Evolutionary conservation across 2,113 vertebrate genomes (phyloP).

Genomic region (Callospermophilus lateralis): DNA sequence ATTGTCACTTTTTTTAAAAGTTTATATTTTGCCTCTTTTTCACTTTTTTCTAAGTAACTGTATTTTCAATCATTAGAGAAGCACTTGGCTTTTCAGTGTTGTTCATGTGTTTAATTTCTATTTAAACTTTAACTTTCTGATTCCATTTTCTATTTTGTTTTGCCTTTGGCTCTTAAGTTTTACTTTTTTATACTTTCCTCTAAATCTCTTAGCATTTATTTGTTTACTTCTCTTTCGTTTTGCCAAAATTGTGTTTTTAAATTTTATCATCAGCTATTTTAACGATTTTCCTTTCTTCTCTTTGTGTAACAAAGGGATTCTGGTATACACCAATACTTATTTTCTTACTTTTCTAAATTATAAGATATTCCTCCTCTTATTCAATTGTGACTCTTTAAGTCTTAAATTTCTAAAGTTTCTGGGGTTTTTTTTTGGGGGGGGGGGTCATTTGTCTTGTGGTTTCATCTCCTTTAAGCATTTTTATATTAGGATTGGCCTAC

Average conservation of each 20-base stretch:
- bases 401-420: slow-evolving; percentile 36
- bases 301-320: neutral
- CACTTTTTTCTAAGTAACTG: neutral
- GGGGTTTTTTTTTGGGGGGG: neutral
- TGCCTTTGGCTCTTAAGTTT: neutral
- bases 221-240: neutral
- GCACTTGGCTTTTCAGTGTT: neutral
- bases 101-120: neutral
- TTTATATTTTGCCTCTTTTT: neutral
- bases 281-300: neutral
- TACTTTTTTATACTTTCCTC: neutral
- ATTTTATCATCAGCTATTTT: neutral
- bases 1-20: neutral
- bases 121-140: neutral
- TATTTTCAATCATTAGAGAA: neutral
- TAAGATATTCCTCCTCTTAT: neutral
- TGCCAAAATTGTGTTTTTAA: neutral
- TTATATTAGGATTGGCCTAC: neutral
- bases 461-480: neutral
- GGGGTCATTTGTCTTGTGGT: neutral
- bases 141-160: neutral
- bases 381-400: neutral
- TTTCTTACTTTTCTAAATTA: slow-evolving; percentile 2
- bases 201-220: neutral
- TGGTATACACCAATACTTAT: neutral